Conservation (phyloP, 2,888 invertebrate species). For the Linnaemya vulpina region DNA sequence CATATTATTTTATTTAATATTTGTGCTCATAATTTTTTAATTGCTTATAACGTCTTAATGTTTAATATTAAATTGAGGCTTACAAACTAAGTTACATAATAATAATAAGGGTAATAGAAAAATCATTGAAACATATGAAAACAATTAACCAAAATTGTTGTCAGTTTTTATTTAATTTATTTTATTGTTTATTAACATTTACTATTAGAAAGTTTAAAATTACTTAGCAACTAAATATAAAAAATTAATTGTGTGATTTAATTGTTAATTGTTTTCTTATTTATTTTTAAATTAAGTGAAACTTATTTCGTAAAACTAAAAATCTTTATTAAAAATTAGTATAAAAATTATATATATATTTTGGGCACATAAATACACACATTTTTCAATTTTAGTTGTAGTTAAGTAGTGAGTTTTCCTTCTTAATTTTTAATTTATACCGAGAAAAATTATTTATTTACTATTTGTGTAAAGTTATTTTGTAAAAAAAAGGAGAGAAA, state of each 20-base stretch:
- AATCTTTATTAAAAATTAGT: slow-evolving; percentile 36
- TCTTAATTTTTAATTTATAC: neutral
- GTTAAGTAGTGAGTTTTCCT: slow-evolving; percentile 25
- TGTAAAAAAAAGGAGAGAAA: slow-evolving; percentile 30
- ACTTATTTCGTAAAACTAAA: slow-evolving; percentile 22
- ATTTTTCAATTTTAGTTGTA: slow-evolving; percentile 10
- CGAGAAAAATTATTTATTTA: slow-evolving; percentile 34
- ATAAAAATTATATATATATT: slow-evolving; percentile 22
- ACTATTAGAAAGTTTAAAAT: slow-evolving; percentile 24
- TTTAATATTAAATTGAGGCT: slow-evolving; percentile 52
- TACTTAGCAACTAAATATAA: slow-evolving; percentile 38
- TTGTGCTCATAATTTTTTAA: slow-evolving; percentile 45
- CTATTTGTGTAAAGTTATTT: slow-evolving; percentile 47
- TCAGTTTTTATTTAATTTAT: slow-evolving; percentile 17
- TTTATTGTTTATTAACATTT: slow-evolving; percentile 9
- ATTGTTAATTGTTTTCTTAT: slow-evolving; percentile 1
- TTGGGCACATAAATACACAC: slow-evolving; percentile 23
- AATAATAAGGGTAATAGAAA: slow-evolving; percentile 19
- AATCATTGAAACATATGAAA: slow-evolving; percentile 47
- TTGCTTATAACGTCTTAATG: slow-evolving; percentile 47
- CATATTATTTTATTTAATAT: slow-evolving; percentile 39
- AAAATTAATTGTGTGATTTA: slow-evolving; percentile 17
- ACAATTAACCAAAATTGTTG: slow-evolving; percentile 46
- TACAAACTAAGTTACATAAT: slow-evolving; percentile 42
- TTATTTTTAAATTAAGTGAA: slow-evolving; percentile 12